Evolutionary conservation across 2,113 vertebrate species (phyloP), one percentile per base, ranked within the genome.

Genomic region (Chrysochloris asiatica): DNA sequence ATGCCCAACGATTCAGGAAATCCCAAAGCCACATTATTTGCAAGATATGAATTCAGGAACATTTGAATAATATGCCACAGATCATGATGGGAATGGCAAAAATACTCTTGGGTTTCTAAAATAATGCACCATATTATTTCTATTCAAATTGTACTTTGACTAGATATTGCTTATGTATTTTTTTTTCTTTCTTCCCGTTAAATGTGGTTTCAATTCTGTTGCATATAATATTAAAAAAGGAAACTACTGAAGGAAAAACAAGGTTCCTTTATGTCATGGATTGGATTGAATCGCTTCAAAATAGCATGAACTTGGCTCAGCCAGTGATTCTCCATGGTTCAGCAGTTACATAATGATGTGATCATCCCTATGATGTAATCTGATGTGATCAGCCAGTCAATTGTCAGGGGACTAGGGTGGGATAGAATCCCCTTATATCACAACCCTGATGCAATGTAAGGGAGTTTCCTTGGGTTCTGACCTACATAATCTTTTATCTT

Each of bases 61-160:
- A 86, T 86, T 95, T 56, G 26, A 89, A 72, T 86, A 92, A 80
- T 77, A 86, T 21, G 45, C 41, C 72, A 83, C 52, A 77, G 59
- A 69, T 71, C 24, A 69, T 63, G 65, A 36, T 79, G 28, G 85
- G 45, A 87, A 75, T 91, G 43, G 43, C 33, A 69, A 85, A 84
- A 79, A 69, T 50, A 85, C 36, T 75, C 45, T 90, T 83, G 81
- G 80, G n/a, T 83, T 93, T 88, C 54, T 93, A 93, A 94, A 79
- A 85, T 93, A 76, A 36, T 36, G 5, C 26, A 61, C 83, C 24
- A 30, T 59, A 63, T 71, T 83, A 47, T 76, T 92, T 91, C 83
- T 90, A 4, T 65, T 88, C 73, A 88, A 28, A 47, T 83, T 92
- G 13, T 43, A 72, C 88, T 89, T 91, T 90, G 61, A 50, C 45